A percentile compares a stretch with the other conserved stretches of the same genome.
These are phyloP conservation scores for Papilio dardanus DNA, from an alignment of 1,140 invertebrate genomes.

Conservation along the genomic window DNA sequence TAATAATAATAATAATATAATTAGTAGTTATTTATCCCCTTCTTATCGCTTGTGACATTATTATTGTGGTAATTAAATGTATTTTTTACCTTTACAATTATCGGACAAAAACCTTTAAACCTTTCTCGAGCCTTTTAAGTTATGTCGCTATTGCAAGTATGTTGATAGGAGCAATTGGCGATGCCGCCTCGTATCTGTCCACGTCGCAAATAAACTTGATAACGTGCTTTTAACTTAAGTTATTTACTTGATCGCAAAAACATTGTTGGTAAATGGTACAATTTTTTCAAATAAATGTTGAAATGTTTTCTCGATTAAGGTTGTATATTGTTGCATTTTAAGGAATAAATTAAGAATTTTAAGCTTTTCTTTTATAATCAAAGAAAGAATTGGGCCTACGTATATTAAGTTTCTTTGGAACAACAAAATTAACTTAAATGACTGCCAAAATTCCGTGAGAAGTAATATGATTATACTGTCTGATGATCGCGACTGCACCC, in stretches of 20 bases:
- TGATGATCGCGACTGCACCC: too few relatives aligned
- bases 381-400: too few relatives aligned
- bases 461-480: too few relatives aligned
- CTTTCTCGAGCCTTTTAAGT: conserved; percentile 5
- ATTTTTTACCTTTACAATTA: conserved; percentile 6
- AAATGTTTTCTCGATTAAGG: neutral
- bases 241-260: conserved; percentile 29
- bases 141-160: neutral
- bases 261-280: conserved; percentile 3
- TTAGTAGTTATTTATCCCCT: neutral
- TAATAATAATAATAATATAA: neutral
- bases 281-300: conserved; percentile 11
- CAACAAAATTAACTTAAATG: too few relatives aligned
- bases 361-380: too few relatives aligned
- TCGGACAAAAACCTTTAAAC: neutral
- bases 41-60: neutral
- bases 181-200: conserved; percentile 16
- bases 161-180: conserved; percentile 11
- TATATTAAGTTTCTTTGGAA: too few relatives aligned
- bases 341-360: too few relatives aligned
- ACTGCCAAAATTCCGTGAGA: too few relatives aligned
- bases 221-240: conserved; percentile 20
- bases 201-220: conserved; percentile 28
- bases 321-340: neutral
- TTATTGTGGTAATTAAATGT: conserved; percentile 12